A percentile compares a stretch with the other conserved stretches of the same genome.
phyloP scores from a whole-genome alignment of 2,113 vertebrate genomes.

The Papio anubis region DNA sequence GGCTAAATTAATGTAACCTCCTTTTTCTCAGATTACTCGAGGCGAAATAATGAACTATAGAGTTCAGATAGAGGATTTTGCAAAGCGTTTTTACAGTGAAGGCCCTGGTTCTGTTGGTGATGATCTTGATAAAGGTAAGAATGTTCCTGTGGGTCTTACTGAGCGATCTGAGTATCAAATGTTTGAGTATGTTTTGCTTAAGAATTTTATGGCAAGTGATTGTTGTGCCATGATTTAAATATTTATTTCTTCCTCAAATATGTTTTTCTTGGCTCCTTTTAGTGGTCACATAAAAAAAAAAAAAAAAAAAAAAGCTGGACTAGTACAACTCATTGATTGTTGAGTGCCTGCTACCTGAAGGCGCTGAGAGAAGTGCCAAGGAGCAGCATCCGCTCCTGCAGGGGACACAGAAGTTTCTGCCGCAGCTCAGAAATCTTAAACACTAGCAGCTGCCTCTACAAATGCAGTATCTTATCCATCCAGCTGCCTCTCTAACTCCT shows the following conservation, averaged over 20 bases:
- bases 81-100: constrained; percentile 85
- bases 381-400: not conserved
- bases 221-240: too few relatives aligned
- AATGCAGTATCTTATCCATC: not conserved
- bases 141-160: not conserved
- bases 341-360: too few relatives aligned
- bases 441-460: not conserved
- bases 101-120: constrained; percentile 94
- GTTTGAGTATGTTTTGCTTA: fast-evolving
- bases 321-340: not conserved
- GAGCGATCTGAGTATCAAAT: not conserved
- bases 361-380: not conserved
- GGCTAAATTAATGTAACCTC: fast-evolving
- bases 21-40: constrained; percentile 87
- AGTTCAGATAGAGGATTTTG: constrained; percentile 86
- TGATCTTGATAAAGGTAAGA: constrained; percentile 92
- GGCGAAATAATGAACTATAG: constrained; percentile 85
- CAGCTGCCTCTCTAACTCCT: too few relatives aligned
- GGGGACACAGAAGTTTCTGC: not conserved
- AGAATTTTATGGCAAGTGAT: not conserved
- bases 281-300: too few relatives aligned
- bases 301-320: not conserved
- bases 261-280: not conserved
- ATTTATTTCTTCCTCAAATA: not conserved
- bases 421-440: too few relatives aligned